Evolutionary conservation across 2,888 invertebrate genomes (phyloP), one percentile per base, ranked within the genome.

Genomic region (Drosophila birchii): DNA sequence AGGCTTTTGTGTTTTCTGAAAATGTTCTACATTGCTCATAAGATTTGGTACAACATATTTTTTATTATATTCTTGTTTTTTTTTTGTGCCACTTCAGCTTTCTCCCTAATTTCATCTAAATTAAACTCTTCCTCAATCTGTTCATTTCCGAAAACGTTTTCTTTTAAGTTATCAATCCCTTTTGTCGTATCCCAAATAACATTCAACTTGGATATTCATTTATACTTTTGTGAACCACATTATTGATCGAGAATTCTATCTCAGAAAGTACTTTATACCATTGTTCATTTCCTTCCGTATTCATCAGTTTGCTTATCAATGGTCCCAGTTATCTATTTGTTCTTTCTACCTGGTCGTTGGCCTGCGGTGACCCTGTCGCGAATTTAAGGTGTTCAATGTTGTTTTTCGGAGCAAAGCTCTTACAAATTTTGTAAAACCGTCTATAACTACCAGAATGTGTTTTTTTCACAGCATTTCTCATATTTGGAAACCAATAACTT

Each of bases 361-460:
- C 39, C 3, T 39, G 39, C 39, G n/a, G 9, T 39, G n/a, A 39
- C 39, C 39, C 39, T n/a, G 39, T 39, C 39, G 8, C n/a, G 8
- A 39, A n/a, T 3, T n/a, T 39, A n/a, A 39, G 16, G 14, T 36
- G 36, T 36, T 36, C 14, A 14, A 36, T 36, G 36, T 36, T 36
- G n/a, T 7, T n/a, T 39, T 39, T n/a, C n/a, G n/a, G n/a, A 39
- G 8, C 8, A n/a, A 39, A 39, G 16, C n/a, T 39, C n/a, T 39
- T 39, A 39, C 39, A n/a, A 39, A 39, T 39, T 39, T 39, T n/a
- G n/a, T 38, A 39, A 39, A 39, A n/a, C 39, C 39, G n/a, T 39
- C 39, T n/a, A n/a, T 39, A 4, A n/a, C 39, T 39, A 39, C 39
- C n/a, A 39, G n/a, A 39, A 39, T 39, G n/a, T 39, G 39, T n/a